These are phyloP conservation scores for Parelbella ahira DNA, from an alignment of 2,888 invertebrate genomes.

Conservation along the genomic window DNA sequence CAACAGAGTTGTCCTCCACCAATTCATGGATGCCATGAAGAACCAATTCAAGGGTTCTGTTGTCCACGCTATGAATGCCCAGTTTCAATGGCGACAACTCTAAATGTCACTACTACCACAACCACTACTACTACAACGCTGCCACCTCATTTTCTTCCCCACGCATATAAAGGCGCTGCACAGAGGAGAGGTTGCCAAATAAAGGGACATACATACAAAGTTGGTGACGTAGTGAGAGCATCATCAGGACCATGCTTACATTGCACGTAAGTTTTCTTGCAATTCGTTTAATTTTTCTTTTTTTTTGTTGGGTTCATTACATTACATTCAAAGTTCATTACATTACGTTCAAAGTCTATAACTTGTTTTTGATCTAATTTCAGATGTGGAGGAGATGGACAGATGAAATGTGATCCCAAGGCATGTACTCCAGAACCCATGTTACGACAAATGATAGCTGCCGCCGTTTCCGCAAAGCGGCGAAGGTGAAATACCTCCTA, in stretches of 20 bases:
- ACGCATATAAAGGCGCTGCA: conserved; percentile 88
- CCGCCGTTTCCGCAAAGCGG: conserved; percentile 86
- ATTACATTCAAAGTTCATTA: too few relatives aligned
- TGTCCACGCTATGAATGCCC: conserved; percentile 97
- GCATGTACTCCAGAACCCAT: conserved; percentile 94
- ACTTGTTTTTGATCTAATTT: too few relatives aligned
- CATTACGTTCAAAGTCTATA: too few relatives aligned
- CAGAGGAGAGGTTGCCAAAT: conserved; percentile 91
- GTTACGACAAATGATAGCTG: conserved; percentile 93
- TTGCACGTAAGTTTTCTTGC: conserved; percentile 90
- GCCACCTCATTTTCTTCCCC: conserved; percentile 90
- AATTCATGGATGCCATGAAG: conserved; percentile 94
- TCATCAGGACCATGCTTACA: conserved; percentile 96
- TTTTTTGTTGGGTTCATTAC: too few relatives aligned
- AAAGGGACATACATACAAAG: conserved; percentile 90
- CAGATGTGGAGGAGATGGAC: conserved; percentile 95
- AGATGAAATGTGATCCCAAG: conserved; percentile 97
- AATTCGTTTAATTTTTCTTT: neutral
- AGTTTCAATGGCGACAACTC: conserved; percentile 90
- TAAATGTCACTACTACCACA: conserved; percentile 92
- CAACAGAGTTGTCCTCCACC: conserved; percentile 98
- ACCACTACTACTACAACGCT: conserved; percentile 92
- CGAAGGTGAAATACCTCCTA: conserved; percentile 82
- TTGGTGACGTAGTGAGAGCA: conserved; percentile 91
- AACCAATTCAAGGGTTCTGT: conserved; percentile 95